phyloP scores from a whole-genome alignment of 2,888 invertebrate genomes.

The Tuta absoluta region DNA sequence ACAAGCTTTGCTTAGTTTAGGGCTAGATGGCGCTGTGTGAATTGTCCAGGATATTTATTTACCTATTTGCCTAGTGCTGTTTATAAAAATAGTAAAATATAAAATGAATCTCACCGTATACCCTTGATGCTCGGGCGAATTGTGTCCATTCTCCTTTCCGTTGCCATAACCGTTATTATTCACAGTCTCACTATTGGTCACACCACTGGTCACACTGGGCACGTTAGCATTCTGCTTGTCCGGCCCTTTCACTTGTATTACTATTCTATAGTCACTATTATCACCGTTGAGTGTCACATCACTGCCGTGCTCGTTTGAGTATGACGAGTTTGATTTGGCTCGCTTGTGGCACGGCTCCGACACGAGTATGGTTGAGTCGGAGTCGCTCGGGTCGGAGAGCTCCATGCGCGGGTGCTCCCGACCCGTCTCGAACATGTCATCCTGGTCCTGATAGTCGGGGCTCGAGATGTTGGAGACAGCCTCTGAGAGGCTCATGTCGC shows the following conservation, averaged over 20 bases:
- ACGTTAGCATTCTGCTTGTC: conserved; percentile 64
- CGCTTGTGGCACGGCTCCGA: conserved; percentile 87
- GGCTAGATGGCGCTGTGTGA: too few relatives aligned
- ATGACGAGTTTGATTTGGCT: conserved; percentile 70
- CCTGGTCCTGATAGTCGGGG: conserved; percentile 94
- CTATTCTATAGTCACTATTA: conserved; percentile 85
- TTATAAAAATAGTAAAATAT: neutral
- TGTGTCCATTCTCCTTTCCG: conserved; percentile 71
- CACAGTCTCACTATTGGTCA: conserved; percentile 55
- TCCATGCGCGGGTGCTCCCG: conserved; percentile 91
- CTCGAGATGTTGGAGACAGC: conserved; percentile 94
- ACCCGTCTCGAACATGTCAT: conserved; percentile 89
- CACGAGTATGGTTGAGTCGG: conserved; percentile 92
- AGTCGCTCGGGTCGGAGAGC: conserved; percentile 93
- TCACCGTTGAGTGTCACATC: conserved; percentile 81
- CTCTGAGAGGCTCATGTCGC: conserved; percentile 91
- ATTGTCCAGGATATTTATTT: too few relatives aligned
- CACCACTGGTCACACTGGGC: conserved; percentile 24
- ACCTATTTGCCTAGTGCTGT: neutral
- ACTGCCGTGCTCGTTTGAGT: conserved; percentile 77
- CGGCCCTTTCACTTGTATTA: conserved; percentile 85
- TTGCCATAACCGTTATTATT: conserved; percentile 72
- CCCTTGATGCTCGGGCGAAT: conserved; percentile 80
- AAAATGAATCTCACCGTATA: conserved; percentile 74
- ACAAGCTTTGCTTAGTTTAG: too few relatives aligned